Evolutionary conservation across 1,140 invertebrate species (phyloP), one percentile per base, ranked within the genome.

Genomic region (Yoshiicerus persimilis): DNA sequence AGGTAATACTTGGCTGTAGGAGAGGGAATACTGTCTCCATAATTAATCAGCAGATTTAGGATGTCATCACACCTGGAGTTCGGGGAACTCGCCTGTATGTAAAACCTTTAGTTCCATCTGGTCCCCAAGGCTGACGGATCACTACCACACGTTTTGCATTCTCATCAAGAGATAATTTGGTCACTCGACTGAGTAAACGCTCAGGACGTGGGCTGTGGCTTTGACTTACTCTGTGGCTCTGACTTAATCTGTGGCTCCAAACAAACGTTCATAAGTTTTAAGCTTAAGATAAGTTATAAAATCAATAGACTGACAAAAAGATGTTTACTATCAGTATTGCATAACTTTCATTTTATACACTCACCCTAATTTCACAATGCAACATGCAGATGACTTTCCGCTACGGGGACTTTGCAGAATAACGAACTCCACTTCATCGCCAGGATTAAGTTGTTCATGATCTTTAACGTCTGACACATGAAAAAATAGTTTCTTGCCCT

Each of bases 401-500:
- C 96, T 98, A 77, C 97, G 94, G 91, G 98, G 97, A 94, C 98
- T 99, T 86, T 97, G 97, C 6, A 99, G 96, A 90, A 99, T 94
- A n/a, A 97, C 97, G 93, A 99, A 99, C 93, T 99, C 97, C 3
- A 99, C 98, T 66, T 96, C 96, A 93, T 99, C 97, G 1, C 98
- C 98, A 6, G 96, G 95, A 92, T 97, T 96, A 25, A 99, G 92
- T 27, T 94, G 94, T 0, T 95, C 94, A 89, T 96, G 95, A 91
- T 98, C 97, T 91, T 97, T 96, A 20, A 99, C 97, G 93, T 99
- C 98, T 25, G 97, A 97, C 95, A 97, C 97, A 92, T 98, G 97
- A 93, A 99, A 99, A 93, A 98, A 98, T 87, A 99, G 92, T 91
- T 99, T 99, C 91, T 98, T 98, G 20, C 96, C 96, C 91, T 98